These are phyloP conservation scores for Cynoglossus semilaevis DNA, from an alignment of 2,113 vertebrate genomes.

Conservation along the genomic window DNA sequence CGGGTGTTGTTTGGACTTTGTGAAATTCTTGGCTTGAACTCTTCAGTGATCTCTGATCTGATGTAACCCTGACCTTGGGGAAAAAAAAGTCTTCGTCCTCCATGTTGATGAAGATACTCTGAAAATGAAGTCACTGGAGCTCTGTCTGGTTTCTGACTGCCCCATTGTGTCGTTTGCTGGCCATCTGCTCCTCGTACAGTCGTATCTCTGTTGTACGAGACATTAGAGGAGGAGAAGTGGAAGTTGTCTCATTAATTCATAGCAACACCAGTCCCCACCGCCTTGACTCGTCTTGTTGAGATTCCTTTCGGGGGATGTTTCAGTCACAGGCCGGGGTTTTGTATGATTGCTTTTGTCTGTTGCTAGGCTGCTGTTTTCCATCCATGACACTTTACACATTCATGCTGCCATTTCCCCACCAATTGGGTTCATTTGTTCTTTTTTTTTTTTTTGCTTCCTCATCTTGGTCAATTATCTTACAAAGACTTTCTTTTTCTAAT, in stretches of 20 bases:
- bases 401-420: constrained; percentile 34
- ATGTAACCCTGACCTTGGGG: constrained; percentile 6
- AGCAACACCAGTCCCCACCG: constrained; percentile 49
- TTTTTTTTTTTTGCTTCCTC: constrained; percentile 40
- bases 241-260: constrained; percentile 64
- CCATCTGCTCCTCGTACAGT: constrained; percentile 71
- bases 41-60: constrained; percentile 10
- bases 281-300: constrained; percentile 45
- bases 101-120: constrained; percentile 51
- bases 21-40: constrained; percentile 37
- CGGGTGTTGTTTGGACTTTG: constrained; percentile 29
- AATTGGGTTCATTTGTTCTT: constrained; percentile 37
- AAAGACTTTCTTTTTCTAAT: constrained; percentile 45
- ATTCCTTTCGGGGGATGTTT: constrained; percentile 54
- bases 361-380: constrained; percentile 52
- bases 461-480: constrained; percentile 47
- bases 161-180: constrained; percentile 55
- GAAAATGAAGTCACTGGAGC: constrained; percentile 64
- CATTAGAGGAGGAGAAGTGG: constrained; percentile 43
- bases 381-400: constrained; percentile 47
- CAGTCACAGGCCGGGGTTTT: constrained; percentile 40
- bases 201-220: constrained; percentile 61
- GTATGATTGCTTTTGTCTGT: constrained; percentile 66
- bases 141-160: constrained; percentile 58
- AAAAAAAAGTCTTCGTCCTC: constrained; percentile 31